Evolutionary conservation across 1,140 invertebrate genomes (phyloP).

Genomic region (Trichonephila clavipes): DNA sequence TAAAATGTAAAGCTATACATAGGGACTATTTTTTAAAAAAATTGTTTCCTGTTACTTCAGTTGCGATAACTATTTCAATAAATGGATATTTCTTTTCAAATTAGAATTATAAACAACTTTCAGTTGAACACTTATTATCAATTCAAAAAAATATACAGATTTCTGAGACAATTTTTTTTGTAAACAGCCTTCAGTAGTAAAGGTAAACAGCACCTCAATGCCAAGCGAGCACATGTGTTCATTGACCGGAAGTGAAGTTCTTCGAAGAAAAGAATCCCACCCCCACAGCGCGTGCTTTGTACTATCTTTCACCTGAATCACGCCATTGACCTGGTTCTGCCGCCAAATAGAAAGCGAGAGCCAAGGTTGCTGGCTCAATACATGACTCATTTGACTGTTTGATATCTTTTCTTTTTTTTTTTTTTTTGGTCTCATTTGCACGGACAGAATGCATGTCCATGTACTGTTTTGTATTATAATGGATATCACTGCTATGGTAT

Average conservation of each 20-base stretch:
- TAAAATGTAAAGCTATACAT: too few relatives aligned
- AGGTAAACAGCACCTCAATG: slow-evolving; percentile 2
- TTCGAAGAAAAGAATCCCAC: neutral
- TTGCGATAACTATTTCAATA: too few relatives aligned
- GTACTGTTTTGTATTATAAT: too few relatives aligned
- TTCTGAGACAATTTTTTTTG: neutral
- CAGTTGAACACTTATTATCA: too few relatives aligned
- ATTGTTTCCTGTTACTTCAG: too few relatives aligned
- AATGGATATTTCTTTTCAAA: too few relatives aligned
- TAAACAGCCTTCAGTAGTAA: neutral
- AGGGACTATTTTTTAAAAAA: too few relatives aligned
- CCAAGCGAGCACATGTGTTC: neutral
- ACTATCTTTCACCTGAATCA: neutral
- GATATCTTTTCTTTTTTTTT: neutral
- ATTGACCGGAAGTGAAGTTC: slow-evolving; percentile 12
- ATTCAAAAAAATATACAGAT: too few relatives aligned
- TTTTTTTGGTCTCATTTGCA: too few relatives aligned
- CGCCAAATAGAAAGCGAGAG: neutral
- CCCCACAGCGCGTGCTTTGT: neutral
- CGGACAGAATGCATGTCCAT: too few relatives aligned
- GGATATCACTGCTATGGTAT: too few relatives aligned
- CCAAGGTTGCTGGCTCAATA: neutral
- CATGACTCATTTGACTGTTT: neutral
- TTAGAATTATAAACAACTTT: too few relatives aligned
- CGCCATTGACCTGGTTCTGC: slow-evolving; percentile 8